Conservation (phyloP, 2,797 vertebrate genomes). For the Cirrhinus mrigala region DNA sequence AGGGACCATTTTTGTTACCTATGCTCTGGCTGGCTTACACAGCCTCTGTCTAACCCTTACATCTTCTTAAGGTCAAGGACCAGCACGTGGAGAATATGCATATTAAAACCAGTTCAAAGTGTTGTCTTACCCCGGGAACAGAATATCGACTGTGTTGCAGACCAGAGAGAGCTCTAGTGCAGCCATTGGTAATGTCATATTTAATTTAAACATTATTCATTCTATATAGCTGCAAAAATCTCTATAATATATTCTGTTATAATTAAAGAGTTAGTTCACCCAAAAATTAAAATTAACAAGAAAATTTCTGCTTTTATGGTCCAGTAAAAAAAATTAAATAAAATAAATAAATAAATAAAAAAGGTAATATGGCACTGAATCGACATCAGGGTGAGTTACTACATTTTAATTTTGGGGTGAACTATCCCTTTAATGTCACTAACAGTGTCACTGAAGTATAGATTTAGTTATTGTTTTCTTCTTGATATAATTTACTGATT, state of each 20-base stretch:
- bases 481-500: background rate
- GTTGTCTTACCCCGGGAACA: constrained; percentile 5
- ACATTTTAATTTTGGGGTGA: background rate
- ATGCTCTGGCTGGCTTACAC: background rate
- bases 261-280: background rate
- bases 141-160: constrained; percentile 36
- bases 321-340: too few species aligned
- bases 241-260: background rate
- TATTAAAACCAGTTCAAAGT: constrained; percentile 34
- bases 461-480: background rate
- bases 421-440: too few species aligned
- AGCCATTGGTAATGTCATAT: constrained; percentile 35
- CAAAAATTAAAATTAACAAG: background rate
- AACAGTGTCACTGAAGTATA: background rate
- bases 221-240: background rate
- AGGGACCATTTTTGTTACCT: background rate
- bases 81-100: background rate
- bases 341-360: too few species aligned
- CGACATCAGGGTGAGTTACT: background rate
- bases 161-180: background rate
- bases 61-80: constrained; percentile 28
- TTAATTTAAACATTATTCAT: background rate
- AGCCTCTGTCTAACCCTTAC: background rate
- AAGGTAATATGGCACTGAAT: too few species aligned
- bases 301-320: background rate